These are phyloP conservation scores for pig (Sus scrofa) DNA, from an alignment of 2,113 vertebrate species.

Conservation along the genomic window DNA sequence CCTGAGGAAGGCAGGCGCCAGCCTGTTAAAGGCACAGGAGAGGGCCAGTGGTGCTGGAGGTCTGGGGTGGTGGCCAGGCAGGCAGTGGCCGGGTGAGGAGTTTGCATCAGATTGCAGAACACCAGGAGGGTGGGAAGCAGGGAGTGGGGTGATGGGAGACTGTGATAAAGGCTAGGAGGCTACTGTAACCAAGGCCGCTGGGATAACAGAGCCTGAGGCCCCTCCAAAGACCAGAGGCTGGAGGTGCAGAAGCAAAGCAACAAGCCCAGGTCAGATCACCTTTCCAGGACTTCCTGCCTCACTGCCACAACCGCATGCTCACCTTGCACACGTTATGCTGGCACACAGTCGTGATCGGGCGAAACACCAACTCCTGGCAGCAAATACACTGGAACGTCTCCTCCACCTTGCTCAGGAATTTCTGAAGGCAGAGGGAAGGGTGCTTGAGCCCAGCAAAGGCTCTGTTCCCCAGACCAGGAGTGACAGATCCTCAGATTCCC, in stretches of 20 bases:
- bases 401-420: conserved; percentile 96
- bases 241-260: background rate
- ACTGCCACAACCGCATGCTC: background rate
- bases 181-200: background rate
- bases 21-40: background rate
- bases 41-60: background rate
- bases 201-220: background rate
- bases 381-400: conserved; percentile 97
- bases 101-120: no score
- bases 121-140: no score
- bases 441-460: fast-evolving
- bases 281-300: fast-evolving
- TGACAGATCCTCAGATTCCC: background rate
- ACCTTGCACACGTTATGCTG: conserved; percentile 99
- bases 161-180: background rate
- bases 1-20: fast-evolving
- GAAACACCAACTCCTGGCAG: conserved; percentile 97
- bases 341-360: conserved; percentile 96
- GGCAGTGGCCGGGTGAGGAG: background rate
- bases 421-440: conserved; percentile 84
- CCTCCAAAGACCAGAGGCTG: background rate
- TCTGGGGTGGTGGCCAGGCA: background rate
- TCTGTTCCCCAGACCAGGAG: no score
- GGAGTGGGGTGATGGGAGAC: background rate
- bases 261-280: background rate